Conservation (phyloP, 2,888 invertebrate genomes). For the Omphaloscelis lunosa region DNA sequence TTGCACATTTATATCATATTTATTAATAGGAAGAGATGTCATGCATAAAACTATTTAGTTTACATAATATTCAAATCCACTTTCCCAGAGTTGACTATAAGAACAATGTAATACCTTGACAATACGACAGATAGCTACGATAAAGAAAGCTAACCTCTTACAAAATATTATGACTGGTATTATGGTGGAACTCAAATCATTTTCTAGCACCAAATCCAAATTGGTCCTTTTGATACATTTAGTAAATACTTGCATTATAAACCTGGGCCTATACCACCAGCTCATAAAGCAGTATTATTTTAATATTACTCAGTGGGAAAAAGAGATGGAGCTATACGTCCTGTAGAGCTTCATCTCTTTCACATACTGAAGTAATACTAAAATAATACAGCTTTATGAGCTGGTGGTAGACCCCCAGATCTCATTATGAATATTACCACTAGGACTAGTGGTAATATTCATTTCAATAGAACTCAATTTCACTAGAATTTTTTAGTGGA, state of each 20-base stretch:
- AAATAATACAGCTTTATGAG: too few relatives aligned
- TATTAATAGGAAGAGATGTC: slow-evolving; percentile 30
- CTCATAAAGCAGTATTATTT: too few relatives aligned
- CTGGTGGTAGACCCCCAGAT: too few relatives aligned
- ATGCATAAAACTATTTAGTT: slow-evolving; percentile 6
- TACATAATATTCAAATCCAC: neutral
- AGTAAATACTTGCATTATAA: neutral
- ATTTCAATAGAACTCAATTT: too few relatives aligned
- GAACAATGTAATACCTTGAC: neutral
- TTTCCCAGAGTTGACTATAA: neutral
- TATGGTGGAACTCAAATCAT: neutral
- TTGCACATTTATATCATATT: slow-evolving; percentile 30
- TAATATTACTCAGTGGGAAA: too few relatives aligned
- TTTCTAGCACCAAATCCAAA: neutral
- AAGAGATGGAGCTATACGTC: too few relatives aligned
- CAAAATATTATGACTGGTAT: neutral
- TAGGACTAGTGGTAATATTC: too few relatives aligned
- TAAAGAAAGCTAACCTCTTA: neutral
- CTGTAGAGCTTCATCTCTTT: too few relatives aligned
- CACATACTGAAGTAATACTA: too few relatives aligned
- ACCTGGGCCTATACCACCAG: too few relatives aligned
- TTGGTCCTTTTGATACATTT: neutral
- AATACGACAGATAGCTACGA: neutral
- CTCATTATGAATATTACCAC: neutral
- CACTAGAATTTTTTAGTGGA: too few relatives aligned